Evolutionary conservation across 1,140 invertebrate species (phyloP).

Genomic region (Oedothorax gibbosus): DNA sequence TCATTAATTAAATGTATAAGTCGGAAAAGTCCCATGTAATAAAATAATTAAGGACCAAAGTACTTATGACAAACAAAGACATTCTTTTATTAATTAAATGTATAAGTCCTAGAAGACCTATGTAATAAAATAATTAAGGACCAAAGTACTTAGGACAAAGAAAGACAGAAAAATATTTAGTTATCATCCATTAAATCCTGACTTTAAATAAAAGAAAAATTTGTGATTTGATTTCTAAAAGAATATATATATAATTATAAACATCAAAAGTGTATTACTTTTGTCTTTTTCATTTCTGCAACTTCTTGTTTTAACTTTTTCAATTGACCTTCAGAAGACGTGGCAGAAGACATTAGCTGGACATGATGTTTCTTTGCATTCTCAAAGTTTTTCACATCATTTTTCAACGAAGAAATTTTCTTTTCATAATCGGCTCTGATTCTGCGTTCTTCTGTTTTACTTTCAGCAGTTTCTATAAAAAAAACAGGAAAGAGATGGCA

Average conservation of each 20-base stretch:
- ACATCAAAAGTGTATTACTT: slow-evolving; percentile 18
- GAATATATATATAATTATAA: not conserved
- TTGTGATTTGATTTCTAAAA: not conserved
- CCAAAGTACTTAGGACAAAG: not conserved
- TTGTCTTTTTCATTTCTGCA: slow-evolving; percentile 81
- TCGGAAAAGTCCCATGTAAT: too few relatives aligned
- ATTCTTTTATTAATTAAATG: too few relatives aligned
- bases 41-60: not conserved
- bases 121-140: too few relatives aligned
- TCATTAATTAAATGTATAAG: too few relatives aligned
- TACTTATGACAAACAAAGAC: not conserved
- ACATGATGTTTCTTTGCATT: slow-evolving; percentile 90
- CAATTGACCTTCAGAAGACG: slow-evolving; percentile 84
- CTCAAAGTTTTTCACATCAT: slow-evolving; percentile 88
- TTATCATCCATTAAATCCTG: not conserved
- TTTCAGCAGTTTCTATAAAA: slow-evolving; percentile 64
- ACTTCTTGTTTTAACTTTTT: slow-evolving; percentile 83
- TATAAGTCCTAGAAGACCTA: too few relatives aligned
- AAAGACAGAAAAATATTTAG: not conserved
- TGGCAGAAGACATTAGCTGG: slow-evolving; percentile 82
- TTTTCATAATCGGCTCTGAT: slow-evolving; percentile 92
- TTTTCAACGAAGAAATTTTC: slow-evolving; percentile 85
- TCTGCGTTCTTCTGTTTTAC: slow-evolving; percentile 75
- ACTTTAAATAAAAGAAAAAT: not conserved
- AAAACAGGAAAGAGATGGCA: not conserved